Percentiles rank a stretch among this genome's conserved stretches.
phyloP scores from a whole-genome alignment of 2,797 vertebrate species.

The Pseudomugil tenellus region DNA sequence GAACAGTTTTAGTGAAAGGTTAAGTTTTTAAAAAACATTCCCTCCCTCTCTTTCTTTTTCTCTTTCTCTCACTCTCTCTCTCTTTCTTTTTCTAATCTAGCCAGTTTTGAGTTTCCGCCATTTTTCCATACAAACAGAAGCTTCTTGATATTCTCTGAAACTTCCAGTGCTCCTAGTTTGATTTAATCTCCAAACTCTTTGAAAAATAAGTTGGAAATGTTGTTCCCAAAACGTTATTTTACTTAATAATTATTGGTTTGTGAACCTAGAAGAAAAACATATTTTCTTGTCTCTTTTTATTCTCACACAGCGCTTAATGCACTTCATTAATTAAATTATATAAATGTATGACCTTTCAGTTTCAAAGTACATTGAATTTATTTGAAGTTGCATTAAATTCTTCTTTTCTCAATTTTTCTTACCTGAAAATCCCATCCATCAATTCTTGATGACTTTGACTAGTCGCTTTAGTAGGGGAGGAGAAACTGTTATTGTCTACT shows the following conservation, averaged over 20 bases:
- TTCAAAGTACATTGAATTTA: not conserved
- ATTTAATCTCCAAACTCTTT: too few relatives aligned
- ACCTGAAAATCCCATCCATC: not conserved
- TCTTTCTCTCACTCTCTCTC: too few relatives aligned
- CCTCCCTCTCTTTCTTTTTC: too few relatives aligned
- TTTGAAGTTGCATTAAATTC: not conserved
- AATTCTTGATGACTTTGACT: not conserved
- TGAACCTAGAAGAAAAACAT: not conserved
- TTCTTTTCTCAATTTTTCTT: not conserved
- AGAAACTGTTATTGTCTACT: not conserved
- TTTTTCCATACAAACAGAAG: too few relatives aligned
- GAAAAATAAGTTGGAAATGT: too few relatives aligned
- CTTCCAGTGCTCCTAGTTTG: too few relatives aligned
- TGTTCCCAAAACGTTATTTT: not conserved
- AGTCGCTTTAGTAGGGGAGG: not conserved
- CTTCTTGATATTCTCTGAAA: too few relatives aligned
- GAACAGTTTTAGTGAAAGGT: too few relatives aligned
- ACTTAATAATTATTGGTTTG: not conserved
- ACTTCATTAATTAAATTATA: not conserved
- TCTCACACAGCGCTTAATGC: not conserved
- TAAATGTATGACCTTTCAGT: not conserved
- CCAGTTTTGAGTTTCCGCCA: too few relatives aligned
- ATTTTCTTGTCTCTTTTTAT: not conserved
- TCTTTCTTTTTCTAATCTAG: too few relatives aligned
- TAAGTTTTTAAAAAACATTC: too few relatives aligned